A percentile compares a stretch with the other conserved stretches of the same genome.
phyloP scores from a whole-genome alignment of 92 coral and sea anemone species.

The Hydrozoanthus gracilis region DNA sequence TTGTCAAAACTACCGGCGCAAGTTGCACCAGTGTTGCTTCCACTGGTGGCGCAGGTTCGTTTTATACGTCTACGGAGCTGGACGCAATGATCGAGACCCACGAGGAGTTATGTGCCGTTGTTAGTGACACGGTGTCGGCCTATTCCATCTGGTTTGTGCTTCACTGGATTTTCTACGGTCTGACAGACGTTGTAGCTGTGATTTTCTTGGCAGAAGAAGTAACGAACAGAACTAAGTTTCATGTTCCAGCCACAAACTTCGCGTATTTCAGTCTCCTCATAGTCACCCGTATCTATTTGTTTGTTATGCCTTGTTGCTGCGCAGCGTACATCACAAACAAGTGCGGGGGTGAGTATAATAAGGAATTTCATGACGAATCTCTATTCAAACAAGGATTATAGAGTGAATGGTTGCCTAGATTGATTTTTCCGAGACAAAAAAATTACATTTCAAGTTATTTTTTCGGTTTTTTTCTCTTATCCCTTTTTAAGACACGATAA shows the following conservation, averaged over 20 bases:
- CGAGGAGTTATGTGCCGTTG: conserved; percentile 69
- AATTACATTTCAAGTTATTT: no score
- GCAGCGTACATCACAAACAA: conserved; percentile 82
- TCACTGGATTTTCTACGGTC: conserved; percentile 79
- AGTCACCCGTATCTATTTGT: conserved; percentile 61
- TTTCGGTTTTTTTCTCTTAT: no score
- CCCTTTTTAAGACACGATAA: no score
- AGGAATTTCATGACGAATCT: no score
- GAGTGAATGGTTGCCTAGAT: no score
- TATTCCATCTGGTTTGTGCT: conserved; percentile 79
- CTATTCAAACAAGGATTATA: no score
- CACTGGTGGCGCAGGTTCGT: neutral
- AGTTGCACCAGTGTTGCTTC: no score
- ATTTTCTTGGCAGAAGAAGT: conserved; percentile 73
- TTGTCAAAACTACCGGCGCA: neutral
- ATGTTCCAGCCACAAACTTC: conserved; percentile 44
- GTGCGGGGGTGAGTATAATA: conserved; percentile 70
- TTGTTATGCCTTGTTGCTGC: conserved; percentile 78
- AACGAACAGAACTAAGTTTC: conserved; percentile 36
- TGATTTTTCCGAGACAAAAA: no score
- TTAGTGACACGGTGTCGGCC: conserved; percentile 73
- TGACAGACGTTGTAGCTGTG: conserved; percentile 60
- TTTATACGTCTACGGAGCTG: neutral
- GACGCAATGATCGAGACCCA: conserved; percentile 59
- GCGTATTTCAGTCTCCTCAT: conserved; percentile 62